Evolutionary conservation across 2,797 vertebrate species (phyloP).

Genomic region (Manis crassicaudata): DNA sequence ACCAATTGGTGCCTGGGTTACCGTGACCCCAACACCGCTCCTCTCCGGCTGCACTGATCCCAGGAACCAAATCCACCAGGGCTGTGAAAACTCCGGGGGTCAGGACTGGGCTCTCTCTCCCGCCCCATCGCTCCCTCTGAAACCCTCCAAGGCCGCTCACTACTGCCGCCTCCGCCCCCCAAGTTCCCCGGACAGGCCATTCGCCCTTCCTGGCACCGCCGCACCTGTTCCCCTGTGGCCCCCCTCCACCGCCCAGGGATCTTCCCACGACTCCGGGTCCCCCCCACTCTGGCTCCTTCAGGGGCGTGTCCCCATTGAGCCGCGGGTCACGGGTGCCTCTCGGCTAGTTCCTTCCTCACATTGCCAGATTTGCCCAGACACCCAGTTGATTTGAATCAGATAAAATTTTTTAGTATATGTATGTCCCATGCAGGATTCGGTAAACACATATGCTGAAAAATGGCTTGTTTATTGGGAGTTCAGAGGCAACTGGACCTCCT

Average conservation of each 20-base stretch:
- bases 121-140: not conserved
- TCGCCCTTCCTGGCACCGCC: accelerated
- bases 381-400: too few relatives aligned
- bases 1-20: accelerated
- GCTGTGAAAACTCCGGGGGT: too few relatives aligned
- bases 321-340: accelerated
- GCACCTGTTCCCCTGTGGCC: too few relatives aligned
- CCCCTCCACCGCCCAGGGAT: not conserved
- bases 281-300: accelerated
- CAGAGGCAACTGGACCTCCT: not conserved
- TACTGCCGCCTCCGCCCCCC: not conserved
- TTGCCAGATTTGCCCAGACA: not conserved
- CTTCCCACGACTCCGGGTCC: accelerated
- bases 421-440: accelerated
- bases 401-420: accelerated
- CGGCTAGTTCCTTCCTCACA: accelerated
- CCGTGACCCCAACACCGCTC: not conserved
- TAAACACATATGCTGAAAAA: accelerated
- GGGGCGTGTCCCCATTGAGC: not conserved
- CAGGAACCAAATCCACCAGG: not conserved
- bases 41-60: accelerated
- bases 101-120: not conserved
- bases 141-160: not conserved
- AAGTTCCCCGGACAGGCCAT: not conserved
- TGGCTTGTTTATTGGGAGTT: too few relatives aligned